phyloP scores from a whole-genome alignment of 2,113 vertebrate genomes.

The Isichthys henryi region DNA sequence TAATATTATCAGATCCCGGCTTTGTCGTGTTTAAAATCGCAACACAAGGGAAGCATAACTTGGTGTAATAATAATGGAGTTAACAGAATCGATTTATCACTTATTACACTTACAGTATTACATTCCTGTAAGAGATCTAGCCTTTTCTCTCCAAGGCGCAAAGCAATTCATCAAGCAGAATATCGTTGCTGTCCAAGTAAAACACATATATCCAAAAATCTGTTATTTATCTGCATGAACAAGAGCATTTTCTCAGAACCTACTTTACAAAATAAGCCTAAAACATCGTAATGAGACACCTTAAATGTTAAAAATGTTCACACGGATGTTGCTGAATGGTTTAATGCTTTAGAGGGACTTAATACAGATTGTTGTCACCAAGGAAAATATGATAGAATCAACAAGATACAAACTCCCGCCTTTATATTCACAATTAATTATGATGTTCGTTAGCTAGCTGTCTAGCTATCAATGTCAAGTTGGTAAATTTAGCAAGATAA shows the following conservation, averaged over 20 bases:
- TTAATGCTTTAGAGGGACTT: background rate
- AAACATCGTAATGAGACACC: background rate
- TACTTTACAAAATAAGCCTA: background rate
- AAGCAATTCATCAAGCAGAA: background rate
- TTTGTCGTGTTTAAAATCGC: background rate
- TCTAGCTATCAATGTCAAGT: background rate
- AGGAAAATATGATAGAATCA: background rate
- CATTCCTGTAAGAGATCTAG: background rate
- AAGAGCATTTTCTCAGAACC: background rate
- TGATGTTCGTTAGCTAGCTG: background rate
- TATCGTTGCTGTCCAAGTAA: background rate
- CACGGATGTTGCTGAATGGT: background rate
- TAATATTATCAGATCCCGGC: background rate
- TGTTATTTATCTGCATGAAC: background rate
- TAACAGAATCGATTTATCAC: background rate
- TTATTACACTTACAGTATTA: too few species aligned
- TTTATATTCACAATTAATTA: background rate
- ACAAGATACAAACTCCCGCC: background rate
- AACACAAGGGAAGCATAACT: background rate
- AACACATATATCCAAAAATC: background rate
- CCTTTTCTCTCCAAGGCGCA: slow-evolving; percentile 3
- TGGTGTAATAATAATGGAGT: background rate
- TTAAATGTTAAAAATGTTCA: background rate
- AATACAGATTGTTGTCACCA: background rate
- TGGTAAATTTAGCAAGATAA: background rate